Percentiles rank a stretch among this genome's conserved stretches.
These are phyloP conservation scores for Plebejus melissa DNA, from an alignment of 2,888 invertebrate species.

Conservation along the genomic window DNA sequence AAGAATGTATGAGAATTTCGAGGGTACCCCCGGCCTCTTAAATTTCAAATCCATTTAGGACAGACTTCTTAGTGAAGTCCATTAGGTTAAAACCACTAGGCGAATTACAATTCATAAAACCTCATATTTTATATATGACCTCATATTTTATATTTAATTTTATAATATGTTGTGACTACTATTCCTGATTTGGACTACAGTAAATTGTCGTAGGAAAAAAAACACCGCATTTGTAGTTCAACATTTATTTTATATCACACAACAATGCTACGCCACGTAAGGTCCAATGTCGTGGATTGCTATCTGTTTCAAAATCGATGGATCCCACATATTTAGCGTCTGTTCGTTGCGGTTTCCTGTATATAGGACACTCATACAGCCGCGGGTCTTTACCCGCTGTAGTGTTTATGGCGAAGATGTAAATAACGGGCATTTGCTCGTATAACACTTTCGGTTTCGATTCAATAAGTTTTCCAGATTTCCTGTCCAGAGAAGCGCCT, in stretches of 20 bases:
- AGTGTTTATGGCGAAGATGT: constrained; percentile 96
- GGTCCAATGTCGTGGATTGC: constrained; percentile 96
- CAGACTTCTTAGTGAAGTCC: not conserved
- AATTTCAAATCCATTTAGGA: not conserved
- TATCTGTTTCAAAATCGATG: constrained; percentile 95
- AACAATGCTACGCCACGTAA: constrained; percentile 96
- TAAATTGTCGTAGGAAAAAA: not conserved
- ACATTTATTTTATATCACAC: constrained; percentile 94
- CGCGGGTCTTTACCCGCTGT: constrained; percentile 94
- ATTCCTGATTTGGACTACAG: not conserved
- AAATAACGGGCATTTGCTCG: constrained; percentile 97
- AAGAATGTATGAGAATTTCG: too few relatives aligned
- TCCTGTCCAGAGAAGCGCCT: constrained; percentile 91
- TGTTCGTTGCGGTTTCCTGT: constrained; percentile 95
- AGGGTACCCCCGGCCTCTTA: too few relatives aligned
- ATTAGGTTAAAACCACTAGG: not conserved
- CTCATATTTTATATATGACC: too few relatives aligned
- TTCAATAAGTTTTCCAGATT: constrained; percentile 92
- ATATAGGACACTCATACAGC: constrained; percentile 97
- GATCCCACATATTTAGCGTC: constrained; percentile 97
- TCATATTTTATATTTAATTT: too few relatives aligned
- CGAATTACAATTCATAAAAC: too few relatives aligned
- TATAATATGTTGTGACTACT: not conserved
- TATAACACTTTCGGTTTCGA: constrained; percentile 95
- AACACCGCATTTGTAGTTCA: not conserved